Conservation (phyloP, 2,888 invertebrate genomes). For the Rotaria magnacalcarata region DNA sequence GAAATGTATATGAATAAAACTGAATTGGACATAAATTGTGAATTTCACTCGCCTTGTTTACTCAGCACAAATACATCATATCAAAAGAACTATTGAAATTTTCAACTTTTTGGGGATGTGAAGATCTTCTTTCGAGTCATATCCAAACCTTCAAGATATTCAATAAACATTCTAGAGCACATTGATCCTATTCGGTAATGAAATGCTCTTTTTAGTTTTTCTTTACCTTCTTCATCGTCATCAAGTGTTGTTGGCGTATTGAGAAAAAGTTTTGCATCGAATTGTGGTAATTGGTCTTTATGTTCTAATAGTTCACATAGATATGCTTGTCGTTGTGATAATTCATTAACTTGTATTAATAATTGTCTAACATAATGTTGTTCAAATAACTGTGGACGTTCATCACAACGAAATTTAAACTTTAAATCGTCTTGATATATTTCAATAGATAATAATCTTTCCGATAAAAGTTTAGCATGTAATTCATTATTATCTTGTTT, state of each 20-base stretch:
- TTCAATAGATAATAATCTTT: neutral
- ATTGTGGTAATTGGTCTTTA: neutral
- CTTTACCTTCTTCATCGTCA: neutral
- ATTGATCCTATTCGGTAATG: too few relatives aligned
- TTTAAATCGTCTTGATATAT: neutral
- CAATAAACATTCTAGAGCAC: too few relatives aligned
- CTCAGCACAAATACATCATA: too few relatives aligned
- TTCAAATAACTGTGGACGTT: neutral
- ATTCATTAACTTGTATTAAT: slow-evolving; percentile 20
- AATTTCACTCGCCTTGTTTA: too few relatives aligned
- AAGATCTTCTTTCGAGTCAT: too few relatives aligned
- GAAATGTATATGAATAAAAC: too few relatives aligned
- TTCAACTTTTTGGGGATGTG: too few relatives aligned
- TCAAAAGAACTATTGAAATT: too few relatives aligned
- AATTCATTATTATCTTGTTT: neutral
- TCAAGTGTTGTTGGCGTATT: slow-evolving; percentile 16
- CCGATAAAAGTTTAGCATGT: neutral
- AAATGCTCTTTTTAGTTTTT: too few relatives aligned
- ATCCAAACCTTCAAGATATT: too few relatives aligned
- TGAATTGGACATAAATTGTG: too few relatives aligned
- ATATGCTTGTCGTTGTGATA: neutral
- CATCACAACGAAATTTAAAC: slow-evolving; percentile 27
- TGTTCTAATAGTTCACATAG: neutral
- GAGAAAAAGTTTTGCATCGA: neutral
- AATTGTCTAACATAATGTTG: slow-evolving; percentile 24